A percentile compares a stretch with the other conserved stretches of the same genome.
Evolutionary conservation across 2,888 invertebrate species (phyloP).

Genomic region (Apamea sordens): DNA sequence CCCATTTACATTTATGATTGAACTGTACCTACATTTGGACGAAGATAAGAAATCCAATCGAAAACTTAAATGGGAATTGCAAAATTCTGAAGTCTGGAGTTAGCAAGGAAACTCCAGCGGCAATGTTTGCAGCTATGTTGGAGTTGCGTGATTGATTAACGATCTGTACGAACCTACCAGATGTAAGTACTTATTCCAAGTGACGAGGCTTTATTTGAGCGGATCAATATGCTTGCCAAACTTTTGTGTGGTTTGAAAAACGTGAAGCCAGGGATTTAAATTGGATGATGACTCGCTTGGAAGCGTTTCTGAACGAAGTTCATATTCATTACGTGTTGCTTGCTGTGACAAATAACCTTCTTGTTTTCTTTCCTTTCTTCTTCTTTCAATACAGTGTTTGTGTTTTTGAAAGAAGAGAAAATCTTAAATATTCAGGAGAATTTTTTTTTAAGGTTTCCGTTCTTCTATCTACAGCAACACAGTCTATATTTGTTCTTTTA

Average conservation of each 20-base stretch:
- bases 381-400: not conserved
- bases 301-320: not conserved
- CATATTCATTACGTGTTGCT: not conserved
- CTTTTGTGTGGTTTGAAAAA: constrained; percentile 18
- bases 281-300: not conserved
- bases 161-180: constrained; percentile 35
- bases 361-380: not conserved
- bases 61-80: constrained; percentile 64
- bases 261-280: constrained; percentile 2
- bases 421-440: not conserved
- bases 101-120: constrained; percentile 38
- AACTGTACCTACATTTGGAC: constrained; percentile 38
- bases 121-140: constrained; percentile 51
- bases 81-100: constrained; percentile 57
- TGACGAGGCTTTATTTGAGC: constrained; percentile 47
- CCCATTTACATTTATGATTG: constrained; percentile 36
- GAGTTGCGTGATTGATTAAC: constrained; percentile 65
- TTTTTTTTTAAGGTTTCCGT: not conserved
- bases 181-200: constrained; percentile 30
- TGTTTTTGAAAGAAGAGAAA: not conserved
- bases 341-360: not conserved
- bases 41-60: constrained; percentile 63
- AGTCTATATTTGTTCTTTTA: not conserved
- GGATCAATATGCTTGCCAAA: constrained; percentile 32
- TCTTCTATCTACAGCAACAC: not conserved